phyloP scores from a whole-genome alignment of 2,888 invertebrate genomes.

The Drosophila formosana region DNA sequence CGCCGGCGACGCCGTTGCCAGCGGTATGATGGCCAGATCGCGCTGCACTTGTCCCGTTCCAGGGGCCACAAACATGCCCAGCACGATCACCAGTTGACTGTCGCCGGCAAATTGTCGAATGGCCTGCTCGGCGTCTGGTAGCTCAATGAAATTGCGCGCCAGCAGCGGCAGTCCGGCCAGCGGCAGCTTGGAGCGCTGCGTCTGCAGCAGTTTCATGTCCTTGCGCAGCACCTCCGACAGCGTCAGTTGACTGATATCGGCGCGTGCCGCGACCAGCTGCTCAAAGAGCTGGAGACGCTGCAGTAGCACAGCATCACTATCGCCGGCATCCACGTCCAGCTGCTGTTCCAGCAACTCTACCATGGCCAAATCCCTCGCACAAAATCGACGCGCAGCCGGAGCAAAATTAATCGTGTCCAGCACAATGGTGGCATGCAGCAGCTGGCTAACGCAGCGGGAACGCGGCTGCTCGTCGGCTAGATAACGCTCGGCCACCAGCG shows the following conservation, averaged over 20 bases:
- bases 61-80: slow-evolving; percentile 87
- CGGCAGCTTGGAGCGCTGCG: slow-evolving; percentile 86
- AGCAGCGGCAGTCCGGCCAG: slow-evolving; percentile 86
- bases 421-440: slow-evolving; percentile 87
- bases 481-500: slow-evolving; percentile 88
- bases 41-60: slow-evolving; percentile 84
- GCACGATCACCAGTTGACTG: slow-evolving; percentile 86
- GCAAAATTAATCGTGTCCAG: slow-evolving; percentile 93
- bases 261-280: slow-evolving; percentile 88
- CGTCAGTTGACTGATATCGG: slow-evolving; percentile 88
- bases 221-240: slow-evolving; percentile 90
- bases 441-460: slow-evolving; percentile 35
- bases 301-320: neutral
- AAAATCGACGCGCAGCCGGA: slow-evolving; percentile 88
- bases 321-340: neutral
- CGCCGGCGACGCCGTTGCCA: slow-evolving; percentile 60
- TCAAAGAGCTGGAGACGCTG: slow-evolving; percentile 85
- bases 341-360: slow-evolving; percentile 87
- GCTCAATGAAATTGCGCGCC: slow-evolving; percentile 76
- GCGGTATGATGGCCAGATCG: slow-evolving; percentile 87
- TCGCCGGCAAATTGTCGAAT: slow-evolving; percentile 86
- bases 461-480: slow-evolving; percentile 84
- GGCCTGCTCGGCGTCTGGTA: slow-evolving; percentile 85
- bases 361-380: slow-evolving; percentile 88
- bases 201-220: slow-evolving; percentile 90